Evolutionary conservation across 2,113 vertebrate species (phyloP).

Genomic region (Ellobius talpinus): DNA sequence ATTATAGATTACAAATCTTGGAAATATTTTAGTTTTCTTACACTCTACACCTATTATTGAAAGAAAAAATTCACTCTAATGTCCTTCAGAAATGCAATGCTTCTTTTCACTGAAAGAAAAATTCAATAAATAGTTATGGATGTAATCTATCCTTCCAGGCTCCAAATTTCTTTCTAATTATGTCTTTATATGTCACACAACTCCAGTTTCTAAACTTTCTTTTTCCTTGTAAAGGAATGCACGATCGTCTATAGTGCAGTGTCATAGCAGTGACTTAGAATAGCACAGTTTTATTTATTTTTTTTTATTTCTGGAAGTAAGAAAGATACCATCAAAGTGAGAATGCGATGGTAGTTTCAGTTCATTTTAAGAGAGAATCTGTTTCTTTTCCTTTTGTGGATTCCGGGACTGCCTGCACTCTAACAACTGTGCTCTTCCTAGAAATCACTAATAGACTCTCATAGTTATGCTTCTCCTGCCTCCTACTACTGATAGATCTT

Average conservation of each 20-base stretch:
- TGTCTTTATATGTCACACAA: not conserved
- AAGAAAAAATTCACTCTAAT: not conserved
- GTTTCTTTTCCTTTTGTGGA: not conserved
- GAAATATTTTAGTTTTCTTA: not conserved
- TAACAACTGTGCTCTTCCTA: not conserved
- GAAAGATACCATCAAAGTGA: not conserved
- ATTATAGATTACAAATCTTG: not conserved
- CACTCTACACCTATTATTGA: not conserved
- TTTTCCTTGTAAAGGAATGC: not conserved
- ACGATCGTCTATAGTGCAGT: not conserved
- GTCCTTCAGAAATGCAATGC: not conserved
- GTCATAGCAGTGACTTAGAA: not conserved
- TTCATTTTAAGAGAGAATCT: not conserved
- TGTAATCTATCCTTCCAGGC: not conserved
- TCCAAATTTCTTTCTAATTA: slow-evolving; percentile 34
- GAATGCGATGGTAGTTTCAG: not conserved
- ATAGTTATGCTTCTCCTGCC: not conserved
- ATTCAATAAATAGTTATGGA: slow-evolving; percentile 16
- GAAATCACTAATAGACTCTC: not conserved
- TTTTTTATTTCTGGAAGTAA: not conserved
- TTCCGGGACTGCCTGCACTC: not conserved
- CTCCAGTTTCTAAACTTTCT: not conserved
- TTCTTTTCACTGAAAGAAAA: not conserved
- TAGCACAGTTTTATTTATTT: not conserved
- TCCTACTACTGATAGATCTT: not conserved